Base-by-base conservation (phyloP, 1,140 invertebrate species). In the Rhynchophorus ferrugineus region DNA sequence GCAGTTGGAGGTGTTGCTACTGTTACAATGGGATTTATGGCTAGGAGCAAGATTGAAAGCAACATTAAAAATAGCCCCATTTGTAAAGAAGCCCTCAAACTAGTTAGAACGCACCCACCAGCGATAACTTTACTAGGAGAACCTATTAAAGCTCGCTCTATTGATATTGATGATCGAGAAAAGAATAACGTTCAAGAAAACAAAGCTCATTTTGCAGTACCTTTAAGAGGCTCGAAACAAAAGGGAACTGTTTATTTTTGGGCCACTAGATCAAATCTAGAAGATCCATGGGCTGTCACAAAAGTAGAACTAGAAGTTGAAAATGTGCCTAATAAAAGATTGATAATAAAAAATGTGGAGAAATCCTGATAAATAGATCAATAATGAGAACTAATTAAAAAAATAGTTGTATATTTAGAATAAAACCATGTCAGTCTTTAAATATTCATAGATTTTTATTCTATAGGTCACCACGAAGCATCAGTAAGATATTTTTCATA, bases 101-200 rank as follows among this genome's bases (percentile, higher is more conserved):
- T 60, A 8, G 57, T 83, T 3, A 64, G 77, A 33, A 64, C 58
- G 3, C 73, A 83, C 61, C 59, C 69, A 29, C 76, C 76, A 16
- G 78, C 80, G 11, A 68, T 79, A 0, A 57, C 72, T 35, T 68
- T 80, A 35, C 62, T 84, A 33, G 82, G 82, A 11, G 77, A 83
- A 61, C 82, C 82, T 0, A 80, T 84, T 5, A 78, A 75, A 64
- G 78, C 79, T 29, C 72, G 69, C 16, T 70, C 68, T 13, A 75
- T 81, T 44, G 76, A 82, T 65, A 61, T 83, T 29, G 71, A 66
- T 1, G 73, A 81, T 57, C 54, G 48, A 3, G 61, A 67, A 50
- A 75, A 74, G 39, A 81, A 82, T 64, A 74, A 61, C 53, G 73
- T 72, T 50, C 71, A 78, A 59, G 71, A 66, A 6, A 58, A 69